phyloP scores from a whole-genome alignment of 2,113 vertebrate species.

The Rhinogobius similis region DNA sequence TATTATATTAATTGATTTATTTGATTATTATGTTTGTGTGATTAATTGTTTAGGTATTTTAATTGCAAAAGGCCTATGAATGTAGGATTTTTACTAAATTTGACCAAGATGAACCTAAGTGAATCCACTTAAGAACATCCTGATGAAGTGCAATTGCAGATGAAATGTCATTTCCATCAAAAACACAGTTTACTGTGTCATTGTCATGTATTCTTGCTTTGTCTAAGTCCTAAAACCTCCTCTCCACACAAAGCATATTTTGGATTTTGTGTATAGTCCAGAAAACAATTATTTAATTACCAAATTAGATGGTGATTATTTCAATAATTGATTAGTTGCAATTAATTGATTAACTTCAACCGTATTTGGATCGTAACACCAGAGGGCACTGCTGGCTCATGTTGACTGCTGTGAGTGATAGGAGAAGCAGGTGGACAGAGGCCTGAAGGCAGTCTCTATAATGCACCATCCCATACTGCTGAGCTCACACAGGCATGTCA shows the following conservation, averaged over 20 bases:
- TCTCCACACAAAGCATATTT: background rate
- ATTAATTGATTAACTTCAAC: too few species aligned
- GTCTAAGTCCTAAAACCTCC: background rate
- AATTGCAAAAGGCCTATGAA: too few species aligned
- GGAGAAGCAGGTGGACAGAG: constrained; percentile 26
- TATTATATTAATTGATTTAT: too few species aligned
- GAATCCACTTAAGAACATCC: too few species aligned
- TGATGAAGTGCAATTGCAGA: too few species aligned
- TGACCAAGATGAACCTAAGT: too few species aligned
- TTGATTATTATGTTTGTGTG: too few species aligned
- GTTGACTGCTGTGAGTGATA: background rate
- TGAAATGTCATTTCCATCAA: background rate
- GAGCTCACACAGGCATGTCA: constrained; percentile 61
- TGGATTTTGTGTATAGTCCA: background rate
- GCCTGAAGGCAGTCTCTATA: constrained; percentile 17
- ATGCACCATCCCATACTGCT: constrained; percentile 42
- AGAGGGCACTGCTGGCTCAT: constrained; percentile 46
- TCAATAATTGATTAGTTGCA: too few species aligned
- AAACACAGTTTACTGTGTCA: background rate
- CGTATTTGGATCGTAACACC: constrained; percentile 31
- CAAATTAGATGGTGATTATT: too few species aligned
- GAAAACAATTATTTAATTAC: background rate
- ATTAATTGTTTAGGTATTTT: too few species aligned
- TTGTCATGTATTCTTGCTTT: background rate
- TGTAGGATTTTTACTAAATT: too few species aligned